These are phyloP conservation scores for Cryptoprocta ferox DNA, from an alignment of 2,797 vertebrate genomes.

Conservation along the genomic window DNA sequence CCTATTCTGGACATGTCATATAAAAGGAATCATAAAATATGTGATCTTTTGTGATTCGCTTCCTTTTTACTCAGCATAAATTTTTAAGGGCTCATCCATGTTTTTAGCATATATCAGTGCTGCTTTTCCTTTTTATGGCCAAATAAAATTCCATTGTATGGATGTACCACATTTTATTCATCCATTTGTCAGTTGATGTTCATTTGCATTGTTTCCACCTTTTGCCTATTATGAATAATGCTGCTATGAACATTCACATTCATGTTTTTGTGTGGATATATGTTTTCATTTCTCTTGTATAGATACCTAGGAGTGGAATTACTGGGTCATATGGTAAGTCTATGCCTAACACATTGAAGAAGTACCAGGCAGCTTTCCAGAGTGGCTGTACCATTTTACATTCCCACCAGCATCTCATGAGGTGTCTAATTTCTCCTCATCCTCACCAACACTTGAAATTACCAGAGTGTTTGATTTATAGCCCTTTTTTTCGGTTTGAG, in stretches of 20 bases:
- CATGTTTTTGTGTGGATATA: not conserved
- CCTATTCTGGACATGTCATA: not conserved
- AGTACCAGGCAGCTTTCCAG: not conserved
- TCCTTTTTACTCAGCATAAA: not conserved
- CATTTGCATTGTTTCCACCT: not conserved
- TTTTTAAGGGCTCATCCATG: not conserved
- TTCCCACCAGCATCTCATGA: not conserved
- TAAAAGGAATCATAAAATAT: not conserved
- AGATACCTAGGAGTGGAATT: conserved; percentile 19
- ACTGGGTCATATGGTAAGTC: not conserved
- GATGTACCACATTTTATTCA: not conserved
- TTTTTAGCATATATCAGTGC: not conserved
- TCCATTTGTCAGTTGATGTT: not conserved
- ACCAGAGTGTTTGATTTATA: not conserved
- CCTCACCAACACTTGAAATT: not conserved
- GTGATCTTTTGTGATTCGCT: not conserved
- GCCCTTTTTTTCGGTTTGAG: not conserved
- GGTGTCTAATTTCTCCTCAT: not conserved
- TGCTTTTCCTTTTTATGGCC: conserved; percentile 10
- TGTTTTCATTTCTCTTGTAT: conserved; percentile 35
- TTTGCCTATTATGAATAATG: not conserved
- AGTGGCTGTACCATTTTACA: not conserved
- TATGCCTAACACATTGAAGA: not conserved
- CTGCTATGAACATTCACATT: conserved; percentile 21
- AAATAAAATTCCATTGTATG: conserved; percentile 39